These are phyloP conservation scores for Cossypha polioptera DNA, from an alignment of 2,797 vertebrate species.

Conservation along the genomic window DNA sequence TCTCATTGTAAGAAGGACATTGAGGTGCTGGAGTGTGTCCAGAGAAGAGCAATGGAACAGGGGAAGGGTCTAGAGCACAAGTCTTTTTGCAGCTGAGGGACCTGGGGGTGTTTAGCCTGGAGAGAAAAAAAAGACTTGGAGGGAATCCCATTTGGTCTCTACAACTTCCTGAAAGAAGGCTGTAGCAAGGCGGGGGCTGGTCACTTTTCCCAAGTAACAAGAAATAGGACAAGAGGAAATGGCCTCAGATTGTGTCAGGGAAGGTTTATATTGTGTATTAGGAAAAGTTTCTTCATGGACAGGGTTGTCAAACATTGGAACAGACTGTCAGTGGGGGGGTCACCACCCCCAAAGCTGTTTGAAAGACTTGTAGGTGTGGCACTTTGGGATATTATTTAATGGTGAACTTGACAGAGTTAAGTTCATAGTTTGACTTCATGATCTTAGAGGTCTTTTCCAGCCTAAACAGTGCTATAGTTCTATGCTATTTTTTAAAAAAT, in stretches of 20 bases:
- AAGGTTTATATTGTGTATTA: background rate
- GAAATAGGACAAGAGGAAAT: background rate
- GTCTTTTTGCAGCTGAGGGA: rapidly evolving
- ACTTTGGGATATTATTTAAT: background rate
- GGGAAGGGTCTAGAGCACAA: background rate
- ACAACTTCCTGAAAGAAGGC: background rate
- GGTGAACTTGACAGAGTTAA: background rate
- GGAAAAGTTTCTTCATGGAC: background rate
- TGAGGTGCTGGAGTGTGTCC: background rate
- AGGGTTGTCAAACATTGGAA: background rate
- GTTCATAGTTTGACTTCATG: background rate
- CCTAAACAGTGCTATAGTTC: background rate
- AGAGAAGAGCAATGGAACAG: rapidly evolving
- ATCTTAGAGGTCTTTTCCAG: background rate
- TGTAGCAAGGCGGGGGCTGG: background rate
- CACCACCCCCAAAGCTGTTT: background rate
- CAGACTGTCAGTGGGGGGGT: background rate
- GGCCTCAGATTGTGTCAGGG: background rate
- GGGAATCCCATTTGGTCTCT: background rate
- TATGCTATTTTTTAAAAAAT: rapidly evolving
- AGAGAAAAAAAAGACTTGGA: background rate
- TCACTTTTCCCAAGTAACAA: background rate
- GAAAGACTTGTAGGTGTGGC: background rate
- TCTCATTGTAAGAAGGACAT: background rate
- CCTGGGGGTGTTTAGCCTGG: background rate